These are phyloP conservation scores for Drosophila percnosoma DNA, from an alignment of 2,888 invertebrate species.

Conservation along the genomic window DNA sequence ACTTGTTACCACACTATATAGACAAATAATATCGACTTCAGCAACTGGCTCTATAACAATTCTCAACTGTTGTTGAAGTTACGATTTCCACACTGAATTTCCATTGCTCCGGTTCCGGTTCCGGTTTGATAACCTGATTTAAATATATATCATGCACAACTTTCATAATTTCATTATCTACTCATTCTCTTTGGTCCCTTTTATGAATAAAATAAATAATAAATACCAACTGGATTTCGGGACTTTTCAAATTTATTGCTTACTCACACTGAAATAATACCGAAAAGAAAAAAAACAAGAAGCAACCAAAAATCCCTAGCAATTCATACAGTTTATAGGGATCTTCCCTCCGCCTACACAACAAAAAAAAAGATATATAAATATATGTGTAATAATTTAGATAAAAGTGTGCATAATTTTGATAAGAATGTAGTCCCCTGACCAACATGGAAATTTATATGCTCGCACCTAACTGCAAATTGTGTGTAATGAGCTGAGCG, in stretches of 20 bases:
- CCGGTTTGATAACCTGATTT: not conserved
- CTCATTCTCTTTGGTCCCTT: not conserved
- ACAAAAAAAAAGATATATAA: constrained; percentile 26
- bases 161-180: constrained; percentile 1
- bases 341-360: constrained; percentile 6
- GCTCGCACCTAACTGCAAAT: constrained; percentile 84
- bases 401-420: constrained; percentile 77
- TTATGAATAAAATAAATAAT: constrained; percentile 9
- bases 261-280: not conserved
- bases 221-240: constrained; percentile 8
- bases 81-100: not conserved
- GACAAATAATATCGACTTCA: not conserved
- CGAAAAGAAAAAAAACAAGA: not conserved
- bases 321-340: constrained; percentile 44
- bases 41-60: not conserved
- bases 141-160: not conserved
- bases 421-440: constrained; percentile 55
- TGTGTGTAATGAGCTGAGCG: constrained; percentile 82
- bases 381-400: constrained; percentile 75
- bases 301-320: constrained; percentile 6
- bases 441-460: constrained; percentile 72
- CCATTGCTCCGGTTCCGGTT: not conserved
- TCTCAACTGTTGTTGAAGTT: not conserved
- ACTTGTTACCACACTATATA: not conserved
- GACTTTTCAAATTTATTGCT: constrained; percentile 15